These are phyloP conservation scores for Pocillopora damicornis DNA, from an alignment of 64 coral and sea anemone species.

Conservation along the genomic window DNA sequence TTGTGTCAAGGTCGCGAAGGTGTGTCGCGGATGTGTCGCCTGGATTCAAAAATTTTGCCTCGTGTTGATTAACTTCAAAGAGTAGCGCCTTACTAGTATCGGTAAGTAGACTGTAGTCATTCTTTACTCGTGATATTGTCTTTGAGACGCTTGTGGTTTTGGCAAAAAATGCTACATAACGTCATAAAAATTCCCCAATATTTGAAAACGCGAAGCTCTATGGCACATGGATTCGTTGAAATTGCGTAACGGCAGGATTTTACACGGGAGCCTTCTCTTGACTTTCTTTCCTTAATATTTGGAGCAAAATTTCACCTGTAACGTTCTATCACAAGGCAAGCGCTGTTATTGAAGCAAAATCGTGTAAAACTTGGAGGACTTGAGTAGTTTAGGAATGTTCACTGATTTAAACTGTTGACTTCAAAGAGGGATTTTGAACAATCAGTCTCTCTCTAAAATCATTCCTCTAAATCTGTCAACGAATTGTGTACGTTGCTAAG, in stretches of 20 bases:
- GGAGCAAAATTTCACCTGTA: no score
- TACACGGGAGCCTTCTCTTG: no score
- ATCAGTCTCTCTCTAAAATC: not conserved
- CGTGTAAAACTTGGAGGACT: no score
- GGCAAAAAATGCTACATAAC: not conserved
- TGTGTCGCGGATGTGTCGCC: not conserved
- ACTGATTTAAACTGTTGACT: no score
- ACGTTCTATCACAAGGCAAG: no score
- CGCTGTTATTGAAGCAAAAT: no score
- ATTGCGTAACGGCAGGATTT: no score
- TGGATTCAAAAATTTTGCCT: not conserved
- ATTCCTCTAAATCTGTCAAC: not conserved
- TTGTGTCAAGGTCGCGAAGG: not conserved
- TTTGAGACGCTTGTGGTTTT: not conserved
- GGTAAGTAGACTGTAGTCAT: constrained; percentile 9
- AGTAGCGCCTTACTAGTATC: not conserved
- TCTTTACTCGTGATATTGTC: not conserved
- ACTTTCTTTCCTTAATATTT: no score
- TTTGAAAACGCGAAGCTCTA: not conserved
- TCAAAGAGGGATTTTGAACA: no score
- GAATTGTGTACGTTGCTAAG: constrained; percentile 5
- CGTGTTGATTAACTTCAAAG: not conserved
- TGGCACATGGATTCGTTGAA: no score
- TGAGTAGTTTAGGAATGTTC: no score
- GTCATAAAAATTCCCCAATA: not conserved